Percentiles rank a stretch among this genome's conserved stretches.
phyloP scores from a whole-genome alignment of 2,797 vertebrate genomes.

The Cygnus olor region DNA sequence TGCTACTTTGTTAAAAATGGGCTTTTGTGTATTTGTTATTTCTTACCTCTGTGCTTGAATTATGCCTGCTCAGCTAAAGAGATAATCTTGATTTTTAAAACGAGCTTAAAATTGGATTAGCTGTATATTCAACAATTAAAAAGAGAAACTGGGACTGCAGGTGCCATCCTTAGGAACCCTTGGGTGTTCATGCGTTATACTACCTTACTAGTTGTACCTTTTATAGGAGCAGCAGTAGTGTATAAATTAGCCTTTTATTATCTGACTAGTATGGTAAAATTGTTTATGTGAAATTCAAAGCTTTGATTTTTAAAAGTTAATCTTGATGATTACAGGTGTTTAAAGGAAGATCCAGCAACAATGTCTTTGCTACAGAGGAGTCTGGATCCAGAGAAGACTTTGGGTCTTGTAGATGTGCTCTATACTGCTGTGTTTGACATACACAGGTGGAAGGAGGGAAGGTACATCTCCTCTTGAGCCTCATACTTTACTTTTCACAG shows the following conservation, averaged over 20 bases:
- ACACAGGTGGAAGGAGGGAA: conserved; percentile 93
- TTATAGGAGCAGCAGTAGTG: not conserved
- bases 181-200: rapidly evolving
- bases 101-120: rapidly evolving
- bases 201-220: not conserved
- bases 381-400: conserved; percentile 96
- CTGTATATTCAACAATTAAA: not conserved
- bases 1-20: not conserved
- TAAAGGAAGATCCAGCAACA: conserved; percentile 98
- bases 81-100: not conserved
- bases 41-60: not conserved
- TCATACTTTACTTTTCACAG: not conserved
- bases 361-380: conserved; percentile 98
- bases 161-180: not conserved
- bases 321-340: conserved; percentile 84
- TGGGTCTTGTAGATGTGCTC: conserved; percentile 95
- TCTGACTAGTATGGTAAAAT: not conserved
- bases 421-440: conserved; percentile 95
- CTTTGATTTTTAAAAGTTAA: not conserved
- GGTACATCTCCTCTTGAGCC: conserved; percentile 75
- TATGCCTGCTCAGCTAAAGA: not conserved
- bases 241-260: not conserved
- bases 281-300: not conserved
- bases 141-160: not conserved
- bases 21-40: not conserved